These are phyloP conservation scores for Macrophya alboannulata DNA, from an alignment of 2,888 invertebrate species.

Conservation along the genomic window DNA sequence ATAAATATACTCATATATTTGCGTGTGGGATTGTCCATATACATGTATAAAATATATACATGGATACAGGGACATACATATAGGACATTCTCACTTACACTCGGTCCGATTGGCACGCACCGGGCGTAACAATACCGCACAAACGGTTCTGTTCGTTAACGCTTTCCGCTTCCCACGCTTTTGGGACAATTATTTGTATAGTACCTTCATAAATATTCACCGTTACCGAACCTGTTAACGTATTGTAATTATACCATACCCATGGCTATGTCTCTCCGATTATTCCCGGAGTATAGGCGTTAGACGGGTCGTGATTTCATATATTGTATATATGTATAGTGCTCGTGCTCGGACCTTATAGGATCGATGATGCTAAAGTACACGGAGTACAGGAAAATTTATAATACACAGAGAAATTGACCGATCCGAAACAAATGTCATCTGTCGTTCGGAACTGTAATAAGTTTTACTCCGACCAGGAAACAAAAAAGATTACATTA, in stretches of 20 bases:
- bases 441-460: not conserved
- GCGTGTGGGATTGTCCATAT: not conserved
- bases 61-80: not conserved
- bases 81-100: not conserved
- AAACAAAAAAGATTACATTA: not conserved
- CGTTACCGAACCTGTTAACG: constrained; percentile 23
- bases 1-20: not conserved
- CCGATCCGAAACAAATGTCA: not conserved
- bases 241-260: constrained; percentile 26
- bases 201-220: constrained; percentile 35
- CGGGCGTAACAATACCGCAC: constrained; percentile 16
- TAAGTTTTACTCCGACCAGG: not conserved
- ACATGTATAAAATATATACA: not conserved
- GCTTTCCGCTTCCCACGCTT: constrained; percentile 42
- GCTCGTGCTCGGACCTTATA: not conserved
- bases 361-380: not conserved
- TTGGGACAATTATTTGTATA: constrained; percentile 40
- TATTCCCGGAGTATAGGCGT: not conserved
- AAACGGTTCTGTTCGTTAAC: constrained; percentile 39
- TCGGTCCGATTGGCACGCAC: constrained; percentile 41
- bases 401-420: not conserved
- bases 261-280: not conserved
- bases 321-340: not conserved
- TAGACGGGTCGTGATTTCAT: constrained; percentile 14
- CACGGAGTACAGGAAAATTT: not conserved